Evolutionary conservation across 2,888 invertebrate species (phyloP).

Genomic region (Thymelicus sylvestris): DNA sequence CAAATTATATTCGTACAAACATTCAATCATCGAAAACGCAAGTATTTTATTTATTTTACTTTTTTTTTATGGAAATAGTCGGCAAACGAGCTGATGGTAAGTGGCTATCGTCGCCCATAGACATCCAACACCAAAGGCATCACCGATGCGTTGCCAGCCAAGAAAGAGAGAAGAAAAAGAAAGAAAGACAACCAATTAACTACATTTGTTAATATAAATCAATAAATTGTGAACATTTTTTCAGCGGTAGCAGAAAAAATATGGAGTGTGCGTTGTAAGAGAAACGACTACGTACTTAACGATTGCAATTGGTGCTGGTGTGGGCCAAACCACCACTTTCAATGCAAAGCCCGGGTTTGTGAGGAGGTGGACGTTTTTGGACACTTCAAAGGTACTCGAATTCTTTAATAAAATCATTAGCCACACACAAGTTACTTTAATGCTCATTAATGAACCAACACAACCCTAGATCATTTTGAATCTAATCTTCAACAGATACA

Average conservation of each 20-base stretch:
- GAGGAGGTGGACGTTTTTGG: conserved; percentile 67
- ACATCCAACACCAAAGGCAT: too few relatives aligned
- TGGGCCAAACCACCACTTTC: conserved; percentile 46
- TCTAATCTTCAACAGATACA: conserved; percentile 55
- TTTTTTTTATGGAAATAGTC: too few relatives aligned
- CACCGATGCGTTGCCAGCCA: too few relatives aligned
- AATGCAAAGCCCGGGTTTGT: conserved; percentile 62
- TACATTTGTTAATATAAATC: too few relatives aligned
- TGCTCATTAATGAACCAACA: not conserved
- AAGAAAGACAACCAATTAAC: too few relatives aligned
- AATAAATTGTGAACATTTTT: conserved; percentile 31
- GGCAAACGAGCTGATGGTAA: too few relatives aligned
- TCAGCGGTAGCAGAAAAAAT: conserved; percentile 53
- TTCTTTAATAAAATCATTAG: too few relatives aligned
- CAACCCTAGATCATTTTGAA: not conserved
- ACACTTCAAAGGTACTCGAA: conserved; percentile 68
- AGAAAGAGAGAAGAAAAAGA: too few relatives aligned
- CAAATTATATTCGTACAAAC: conserved; percentile 41
- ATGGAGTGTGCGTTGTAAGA: conserved; percentile 56
- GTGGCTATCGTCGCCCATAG: too few relatives aligned
- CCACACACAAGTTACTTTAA: not conserved
- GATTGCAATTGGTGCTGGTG: conserved; percentile 77
- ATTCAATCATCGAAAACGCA: conserved; percentile 51
- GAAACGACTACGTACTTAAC: conserved; percentile 56
- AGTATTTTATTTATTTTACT: conserved; percentile 45